Conservation (phyloP, 2,113 vertebrate species). For the Bos javanicus region DNA sequence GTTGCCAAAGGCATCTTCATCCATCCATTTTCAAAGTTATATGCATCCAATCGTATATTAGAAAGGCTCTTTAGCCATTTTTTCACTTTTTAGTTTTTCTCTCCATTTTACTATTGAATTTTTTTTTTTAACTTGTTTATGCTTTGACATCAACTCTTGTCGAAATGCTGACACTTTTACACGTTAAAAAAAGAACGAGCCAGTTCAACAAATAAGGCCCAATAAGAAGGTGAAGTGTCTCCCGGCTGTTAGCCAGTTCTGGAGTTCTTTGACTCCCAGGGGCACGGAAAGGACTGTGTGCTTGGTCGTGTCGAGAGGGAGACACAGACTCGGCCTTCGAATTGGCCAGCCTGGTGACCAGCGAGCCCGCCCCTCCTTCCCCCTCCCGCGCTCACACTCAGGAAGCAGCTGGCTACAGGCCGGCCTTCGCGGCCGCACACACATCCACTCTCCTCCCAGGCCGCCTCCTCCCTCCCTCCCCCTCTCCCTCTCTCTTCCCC, state of each 20-base stretch:
- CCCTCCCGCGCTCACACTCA: conserved; percentile 58
- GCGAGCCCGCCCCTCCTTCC: conserved; percentile 51
- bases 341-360: conserved; percentile 58
- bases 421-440: conserved; percentile 52
- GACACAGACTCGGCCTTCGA: conserved; percentile 23
- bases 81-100: not conserved
- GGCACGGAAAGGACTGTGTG: not conserved
- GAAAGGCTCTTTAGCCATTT: not conserved
- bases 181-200: not conserved
- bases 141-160: not conserved
- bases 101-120: not conserved
- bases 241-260: not conserved
- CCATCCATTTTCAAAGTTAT: not conserved
- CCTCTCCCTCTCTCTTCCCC: not conserved
- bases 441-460: conserved; percentile 52
- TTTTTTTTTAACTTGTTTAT: not conserved
- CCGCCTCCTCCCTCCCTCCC: conserved; percentile 56
- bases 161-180: not conserved
- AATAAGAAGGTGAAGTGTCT: not conserved
- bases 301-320: not conserved
- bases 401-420: conserved; percentile 73
- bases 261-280: not conserved
- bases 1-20: not conserved
- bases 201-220: conserved; percentile 8
- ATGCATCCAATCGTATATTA: not conserved